Evolutionary conservation across 2,888 invertebrate species (phyloP).

Genomic region (Perizoma affinitatum): DNA sequence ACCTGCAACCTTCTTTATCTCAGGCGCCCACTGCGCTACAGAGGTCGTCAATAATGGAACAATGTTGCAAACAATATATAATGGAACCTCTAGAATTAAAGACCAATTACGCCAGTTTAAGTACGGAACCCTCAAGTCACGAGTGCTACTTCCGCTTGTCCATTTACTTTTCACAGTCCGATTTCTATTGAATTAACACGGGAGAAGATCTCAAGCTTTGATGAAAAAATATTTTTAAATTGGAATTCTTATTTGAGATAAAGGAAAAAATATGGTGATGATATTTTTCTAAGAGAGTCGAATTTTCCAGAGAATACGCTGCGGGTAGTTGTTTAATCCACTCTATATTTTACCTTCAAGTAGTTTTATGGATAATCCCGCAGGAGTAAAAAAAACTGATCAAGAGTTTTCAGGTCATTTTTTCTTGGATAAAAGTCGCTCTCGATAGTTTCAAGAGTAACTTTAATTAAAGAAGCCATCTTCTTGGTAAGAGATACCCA

Average conservation of each 20-base stretch:
- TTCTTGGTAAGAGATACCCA: neutral
- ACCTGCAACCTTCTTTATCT: too few species aligned
- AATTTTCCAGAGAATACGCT: slow-evolving; percentile 21
- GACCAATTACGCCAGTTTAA: too few species aligned
- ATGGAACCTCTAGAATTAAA: too few species aligned
- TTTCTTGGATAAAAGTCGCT: slow-evolving; percentile 5
- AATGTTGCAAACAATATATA: too few species aligned
- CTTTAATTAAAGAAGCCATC: slow-evolving; percentile 15
- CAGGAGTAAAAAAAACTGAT: neutral
- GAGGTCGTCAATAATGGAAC: too few species aligned
- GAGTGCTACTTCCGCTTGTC: neutral
- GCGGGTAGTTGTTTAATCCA: slow-evolving; percentile 3
- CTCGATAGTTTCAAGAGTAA: slow-evolving; percentile 10
- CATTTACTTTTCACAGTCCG: slow-evolving; percentile 18
- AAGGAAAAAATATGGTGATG: slow-evolving; percentile 36
- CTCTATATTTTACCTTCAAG: slow-evolving; percentile 6
- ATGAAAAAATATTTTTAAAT: slow-evolving; percentile 36
- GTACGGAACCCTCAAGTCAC: neutral
- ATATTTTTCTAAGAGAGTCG: slow-evolving; percentile 26
- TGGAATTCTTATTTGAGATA: slow-evolving; percentile 33
- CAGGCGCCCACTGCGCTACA: too few species aligned
- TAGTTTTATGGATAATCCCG: slow-evolving; percentile 14
- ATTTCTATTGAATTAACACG: slow-evolving; percentile 36
- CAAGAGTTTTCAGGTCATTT: slow-evolving; percentile 4
- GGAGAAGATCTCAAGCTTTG: slow-evolving; percentile 23